Conservation (phyloP, 2,113 vertebrate genomes). For the Lota lota region DNA sequence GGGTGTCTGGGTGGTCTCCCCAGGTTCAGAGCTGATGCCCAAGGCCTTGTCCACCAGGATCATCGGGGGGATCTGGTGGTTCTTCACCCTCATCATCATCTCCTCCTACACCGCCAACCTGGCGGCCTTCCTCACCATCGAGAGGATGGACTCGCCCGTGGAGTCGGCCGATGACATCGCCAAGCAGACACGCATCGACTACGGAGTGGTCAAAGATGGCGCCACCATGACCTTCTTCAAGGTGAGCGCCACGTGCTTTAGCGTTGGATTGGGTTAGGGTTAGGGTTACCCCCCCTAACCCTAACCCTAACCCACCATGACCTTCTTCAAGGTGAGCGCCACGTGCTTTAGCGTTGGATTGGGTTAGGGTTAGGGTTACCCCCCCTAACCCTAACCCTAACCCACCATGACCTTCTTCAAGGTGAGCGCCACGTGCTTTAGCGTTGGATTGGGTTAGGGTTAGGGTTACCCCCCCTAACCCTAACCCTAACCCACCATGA, state of each 20-base stretch:
- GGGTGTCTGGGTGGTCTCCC: background rate
- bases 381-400: no score
- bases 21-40: constrained; percentile 98
- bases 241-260: constrained; percentile 63
- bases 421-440: constrained; percentile 63
- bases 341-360: background rate
- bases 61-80: constrained; percentile 99
- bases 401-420: constrained; percentile 99
- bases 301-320: constrained; percentile 83
- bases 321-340: constrained; percentile 91
- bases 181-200: constrained; percentile 98
- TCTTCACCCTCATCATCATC: constrained; percentile 99
- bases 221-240: constrained; percentile 99
- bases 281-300: no score
- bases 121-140: constrained; percentile 94
- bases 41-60: constrained; percentile 97
- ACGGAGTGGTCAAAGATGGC: constrained; percentile 92
- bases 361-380: no score
- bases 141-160: constrained; percentile 95
- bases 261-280: no score
- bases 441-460: no score
- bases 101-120: constrained; percentile 98
- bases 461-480: no score
- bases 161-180: constrained; percentile 96
- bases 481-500: constrained; percentile 83